Evolutionary conservation across 2,888 invertebrate species (phyloP), one percentile per base, ranked within the genome.

Genomic region (Dynastes grantii): DNA sequence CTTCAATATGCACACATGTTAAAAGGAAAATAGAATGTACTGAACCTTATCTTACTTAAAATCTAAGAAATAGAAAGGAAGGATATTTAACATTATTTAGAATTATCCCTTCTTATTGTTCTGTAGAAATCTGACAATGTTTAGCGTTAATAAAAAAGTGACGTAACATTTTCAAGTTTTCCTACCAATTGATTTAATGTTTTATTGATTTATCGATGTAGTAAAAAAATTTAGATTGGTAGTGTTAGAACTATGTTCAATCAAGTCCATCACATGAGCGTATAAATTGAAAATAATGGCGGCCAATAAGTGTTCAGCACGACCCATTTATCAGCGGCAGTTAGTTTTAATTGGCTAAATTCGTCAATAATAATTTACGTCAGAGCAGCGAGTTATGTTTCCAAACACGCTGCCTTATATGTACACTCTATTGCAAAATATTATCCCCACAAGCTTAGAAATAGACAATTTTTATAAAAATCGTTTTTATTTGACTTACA

Each of bases 211-310:
- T n/a, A 55, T 55, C n/a, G 55, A n/a, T 22, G 55, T 8, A 8
- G n/a, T 55, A n/a, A 22, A 2, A 55, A 1, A 3, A n/a, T 55
- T 55, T 55, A 55, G 9, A 11, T 45, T 11, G 45, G 0, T 8
- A 9, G 45, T 11, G 11, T 3, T 45, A 55, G n/a, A 22, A 55
- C 55, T n/a, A 55, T 55, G 45, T 45, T 22, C 55, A 55, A 55
- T 55, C 55, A 55, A 55, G 55, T 16, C n/a, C 11, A 55, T 55
- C 55, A 55, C 55, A 6, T 22, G 55, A 22, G 8, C 55, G 55
- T 55, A 55, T 16, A 16, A 55, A 55, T 55, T 55, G 55, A 55
- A n/a, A 55, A 55, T 22, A 22, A 55, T 55, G 55, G 55, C 55
- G 16, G n/a, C 55, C 55, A 22, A n/a, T 55, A 55, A 55, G n/a